A percentile compares a stretch with the other conserved stretches of the same genome.
Conservation (phyloP, 2,113 vertebrate species). For the Ammodramus savannarum region DNA sequence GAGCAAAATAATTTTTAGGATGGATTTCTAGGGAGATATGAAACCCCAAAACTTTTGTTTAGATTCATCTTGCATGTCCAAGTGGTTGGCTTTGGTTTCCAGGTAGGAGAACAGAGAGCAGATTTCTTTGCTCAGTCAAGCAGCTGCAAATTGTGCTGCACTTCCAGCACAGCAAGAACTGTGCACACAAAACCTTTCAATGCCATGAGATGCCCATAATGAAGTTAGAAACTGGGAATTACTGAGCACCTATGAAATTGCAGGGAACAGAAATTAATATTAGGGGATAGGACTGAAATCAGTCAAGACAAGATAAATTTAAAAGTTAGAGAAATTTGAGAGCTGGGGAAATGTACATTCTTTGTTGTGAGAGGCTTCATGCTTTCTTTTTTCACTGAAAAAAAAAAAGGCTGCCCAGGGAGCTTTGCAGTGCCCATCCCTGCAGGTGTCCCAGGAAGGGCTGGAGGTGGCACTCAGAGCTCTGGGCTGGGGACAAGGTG, state of each 20-base stretch:
- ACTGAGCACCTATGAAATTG: not conserved
- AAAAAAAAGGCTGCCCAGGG: not conserved
- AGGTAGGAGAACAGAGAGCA: not conserved
- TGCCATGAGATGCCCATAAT: not conserved
- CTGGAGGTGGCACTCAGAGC: not conserved
- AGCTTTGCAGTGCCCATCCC: not conserved
- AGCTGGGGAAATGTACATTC: not conserved
- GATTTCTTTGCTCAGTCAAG: not conserved
- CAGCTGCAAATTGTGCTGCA: not conserved
- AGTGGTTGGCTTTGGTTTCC: not conserved
- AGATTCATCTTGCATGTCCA: fast-evolving
- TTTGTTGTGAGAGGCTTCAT: not conserved
- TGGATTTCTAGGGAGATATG: not conserved
- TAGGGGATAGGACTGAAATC: not conserved
- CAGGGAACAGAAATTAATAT: not conserved
- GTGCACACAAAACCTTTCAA: not conserved
- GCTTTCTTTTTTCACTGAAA: not conserved
- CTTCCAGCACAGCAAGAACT: not conserved
- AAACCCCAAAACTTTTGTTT: not conserved
- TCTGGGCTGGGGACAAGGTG: not conserved
- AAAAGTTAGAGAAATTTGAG: not conserved
- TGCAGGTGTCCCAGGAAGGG: not conserved
- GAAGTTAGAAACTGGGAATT: not conserved
- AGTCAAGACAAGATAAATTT: not conserved
- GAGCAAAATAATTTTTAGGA: not conserved